Percentiles rank a stretch among this genome's conserved stretches.
Evolutionary conservation across 2,888 invertebrate species (phyloP).

Genomic region (Phytoseiulus persimilis): DNA sequence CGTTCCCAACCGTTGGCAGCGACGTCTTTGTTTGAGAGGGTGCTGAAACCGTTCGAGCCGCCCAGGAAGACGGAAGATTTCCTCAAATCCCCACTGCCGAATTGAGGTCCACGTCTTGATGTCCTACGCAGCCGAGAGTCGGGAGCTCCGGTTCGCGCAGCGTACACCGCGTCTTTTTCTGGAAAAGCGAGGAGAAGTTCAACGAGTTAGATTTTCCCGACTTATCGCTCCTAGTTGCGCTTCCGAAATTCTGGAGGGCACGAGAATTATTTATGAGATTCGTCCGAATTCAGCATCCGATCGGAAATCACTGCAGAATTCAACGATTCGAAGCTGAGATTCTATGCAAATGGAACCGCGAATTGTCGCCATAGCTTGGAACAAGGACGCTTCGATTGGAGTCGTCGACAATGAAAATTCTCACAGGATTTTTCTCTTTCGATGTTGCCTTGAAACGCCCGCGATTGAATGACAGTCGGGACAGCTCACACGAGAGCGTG

Average conservation of each 20-base stretch:
- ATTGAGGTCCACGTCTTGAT: constrained; percentile 11
- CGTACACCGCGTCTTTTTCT: constrained; percentile 18
- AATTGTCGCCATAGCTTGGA: neutral
- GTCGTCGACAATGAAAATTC: neutral
- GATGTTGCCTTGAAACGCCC: neutral
- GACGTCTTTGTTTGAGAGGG: constrained; percentile 15
- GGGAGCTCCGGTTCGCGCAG: neutral
- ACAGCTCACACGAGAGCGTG: too few relatives aligned
- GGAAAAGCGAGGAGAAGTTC: neutral
- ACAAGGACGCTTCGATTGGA: neutral
- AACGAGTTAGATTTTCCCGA: neutral
- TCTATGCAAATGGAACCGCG: neutral
- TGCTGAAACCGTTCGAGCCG: constrained; percentile 9
- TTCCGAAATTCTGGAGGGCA: neutral
- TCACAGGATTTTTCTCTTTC: neutral
- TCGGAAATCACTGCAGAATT: neutral
- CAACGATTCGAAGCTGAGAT: neutral
- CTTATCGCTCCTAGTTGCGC: too few relatives aligned
- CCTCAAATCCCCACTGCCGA: constrained; percentile 17
- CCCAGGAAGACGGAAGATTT: constrained; percentile 7
- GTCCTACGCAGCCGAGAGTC: constrained; percentile 27
- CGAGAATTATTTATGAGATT: neutral
- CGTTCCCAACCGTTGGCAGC: constrained; percentile 12
- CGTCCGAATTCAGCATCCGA: neutral
- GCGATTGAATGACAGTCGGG: too few relatives aligned